Evolutionary conservation across 2,113 vertebrate genomes (phyloP).

Genomic region (Sula dactylatra): DNA sequence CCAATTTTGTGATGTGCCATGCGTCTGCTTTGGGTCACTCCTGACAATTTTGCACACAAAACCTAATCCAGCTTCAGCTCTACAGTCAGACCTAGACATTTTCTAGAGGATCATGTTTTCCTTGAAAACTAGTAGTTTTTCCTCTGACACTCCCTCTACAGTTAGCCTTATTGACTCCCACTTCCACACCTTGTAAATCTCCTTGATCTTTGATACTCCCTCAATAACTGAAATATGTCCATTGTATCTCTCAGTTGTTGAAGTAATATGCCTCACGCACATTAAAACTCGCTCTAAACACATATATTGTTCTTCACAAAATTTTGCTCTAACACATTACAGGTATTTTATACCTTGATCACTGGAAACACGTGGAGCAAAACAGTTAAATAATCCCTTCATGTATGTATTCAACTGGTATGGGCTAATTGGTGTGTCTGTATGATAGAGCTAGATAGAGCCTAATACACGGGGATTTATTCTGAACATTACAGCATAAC

Average conservation of each 20-base stretch:
- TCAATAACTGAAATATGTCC: not conserved
- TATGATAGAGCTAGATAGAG: not conserved
- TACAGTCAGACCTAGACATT: not conserved
- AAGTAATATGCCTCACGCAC: not conserved
- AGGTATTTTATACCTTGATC: not conserved
- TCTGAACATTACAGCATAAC: not conserved
- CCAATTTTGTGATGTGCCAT: not conserved
- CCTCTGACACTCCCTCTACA: not conserved
- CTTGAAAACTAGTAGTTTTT: not conserved
- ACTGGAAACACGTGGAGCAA: not conserved
- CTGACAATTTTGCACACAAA: not conserved
- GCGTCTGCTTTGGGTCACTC: not conserved
- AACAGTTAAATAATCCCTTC: not conserved
- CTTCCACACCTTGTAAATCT: not conserved
- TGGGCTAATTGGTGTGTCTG: not conserved
- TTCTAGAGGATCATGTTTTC: not conserved
- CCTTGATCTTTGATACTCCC: not conserved
- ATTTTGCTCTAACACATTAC: not conserved
- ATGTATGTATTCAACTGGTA: not conserved
- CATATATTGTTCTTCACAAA: not conserved
- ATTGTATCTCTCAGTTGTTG: not conserved
- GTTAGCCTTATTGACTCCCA: not conserved
- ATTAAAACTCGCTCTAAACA: not conserved
- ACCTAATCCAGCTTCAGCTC: not conserved
- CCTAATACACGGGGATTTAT: not conserved